These are phyloP conservation scores for Pammene aurita DNA, from an alignment of 2,888 invertebrate species.

Conservation along the genomic window DNA sequence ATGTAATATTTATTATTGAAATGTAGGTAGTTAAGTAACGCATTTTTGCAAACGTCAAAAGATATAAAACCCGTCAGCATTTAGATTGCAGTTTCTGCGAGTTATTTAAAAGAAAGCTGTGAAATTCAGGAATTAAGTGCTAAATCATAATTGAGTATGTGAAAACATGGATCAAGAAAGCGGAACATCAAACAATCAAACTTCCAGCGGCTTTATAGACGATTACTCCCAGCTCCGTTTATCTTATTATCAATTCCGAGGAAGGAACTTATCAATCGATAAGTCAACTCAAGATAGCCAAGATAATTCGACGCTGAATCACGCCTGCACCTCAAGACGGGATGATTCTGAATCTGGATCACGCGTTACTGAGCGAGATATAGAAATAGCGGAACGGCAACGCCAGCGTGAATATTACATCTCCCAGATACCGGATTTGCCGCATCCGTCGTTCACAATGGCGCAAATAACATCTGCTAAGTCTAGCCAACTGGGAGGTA, in stretches of 20 bases:
- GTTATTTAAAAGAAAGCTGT: background rate
- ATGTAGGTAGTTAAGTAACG: background rate
- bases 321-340: constrained; percentile 5
- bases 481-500: constrained; percentile 53
- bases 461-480: constrained; percentile 62
- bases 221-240: constrained; percentile 66
- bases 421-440: constrained; percentile 62
- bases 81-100: background rate
- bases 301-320: constrained; percentile 10
- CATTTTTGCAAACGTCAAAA: background rate
- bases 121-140: background rate
- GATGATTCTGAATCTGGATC: constrained; percentile 45
- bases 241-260: constrained; percentile 58
- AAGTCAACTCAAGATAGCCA: constrained; percentile 7
- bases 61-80: background rate
- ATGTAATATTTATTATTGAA: background rate
- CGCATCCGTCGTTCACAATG: constrained; percentile 58
- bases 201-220: constrained; percentile 54
- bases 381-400: constrained; percentile 47
- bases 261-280: constrained; percentile 26
- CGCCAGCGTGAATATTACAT: constrained; percentile 55
- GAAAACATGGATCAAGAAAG: constrained; percentile 13
- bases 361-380: constrained; percentile 1
- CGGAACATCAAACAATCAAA: constrained; percentile 35
- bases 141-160: background rate